A percentile compares a stretch with the other conserved stretches of the same genome.
Evolutionary conservation across 2,797 vertebrate genomes (phyloP).

Genomic region (Oryzias dopingdopingensis): DNA sequence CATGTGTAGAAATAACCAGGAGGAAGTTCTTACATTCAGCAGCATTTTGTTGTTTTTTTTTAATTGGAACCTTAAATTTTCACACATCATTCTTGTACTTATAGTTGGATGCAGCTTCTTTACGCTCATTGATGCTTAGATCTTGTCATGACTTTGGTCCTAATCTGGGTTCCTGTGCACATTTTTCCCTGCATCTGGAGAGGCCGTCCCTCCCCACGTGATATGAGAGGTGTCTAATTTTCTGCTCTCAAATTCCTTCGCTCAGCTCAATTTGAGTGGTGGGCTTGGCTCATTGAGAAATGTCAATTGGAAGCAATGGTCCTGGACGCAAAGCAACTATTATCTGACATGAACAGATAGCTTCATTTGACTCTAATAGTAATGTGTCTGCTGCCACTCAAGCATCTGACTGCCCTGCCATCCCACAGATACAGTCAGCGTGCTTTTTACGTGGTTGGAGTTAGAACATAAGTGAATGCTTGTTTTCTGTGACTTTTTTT

Average conservation of each 20-base stretch:
- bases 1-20: slow-evolving; percentile 9
- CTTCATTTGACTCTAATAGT: slow-evolving; percentile 80
- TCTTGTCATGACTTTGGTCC: not conserved
- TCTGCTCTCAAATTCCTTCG: slow-evolving; percentile 80
- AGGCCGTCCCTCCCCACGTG: slow-evolving; percentile 52
- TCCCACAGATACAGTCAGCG: slow-evolving; percentile 60
- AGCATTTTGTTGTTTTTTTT: not conserved
- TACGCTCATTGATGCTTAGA: not conserved
- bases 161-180: slow-evolving; percentile 34
- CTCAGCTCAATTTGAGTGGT: slow-evolving; percentile 80
- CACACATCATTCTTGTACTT: not conserved
- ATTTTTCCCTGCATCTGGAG: slow-evolving; percentile 73
- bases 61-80: too few species aligned
- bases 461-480: slow-evolving; percentile 46
- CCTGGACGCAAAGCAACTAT: slow-evolving; percentile 77
- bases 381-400: slow-evolving; percentile 71
- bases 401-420: slow-evolving; percentile 54
- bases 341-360: slow-evolving; percentile 83
- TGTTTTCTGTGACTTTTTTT: slow-evolving; percentile 5
- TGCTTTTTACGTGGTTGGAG: slow-evolving; percentile 40
- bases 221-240: slow-evolving; percentile 79
- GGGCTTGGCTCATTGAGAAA: slow-evolving; percentile 81
- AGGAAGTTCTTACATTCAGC: not conserved
- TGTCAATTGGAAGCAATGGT: slow-evolving; percentile 83
- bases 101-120: not conserved